A percentile compares a stretch with the other conserved stretches of the same genome.
These are phyloP conservation scores for Melitaea cinxia DNA, from an alignment of 1,140 invertebrate species.

Conservation along the genomic window DNA sequence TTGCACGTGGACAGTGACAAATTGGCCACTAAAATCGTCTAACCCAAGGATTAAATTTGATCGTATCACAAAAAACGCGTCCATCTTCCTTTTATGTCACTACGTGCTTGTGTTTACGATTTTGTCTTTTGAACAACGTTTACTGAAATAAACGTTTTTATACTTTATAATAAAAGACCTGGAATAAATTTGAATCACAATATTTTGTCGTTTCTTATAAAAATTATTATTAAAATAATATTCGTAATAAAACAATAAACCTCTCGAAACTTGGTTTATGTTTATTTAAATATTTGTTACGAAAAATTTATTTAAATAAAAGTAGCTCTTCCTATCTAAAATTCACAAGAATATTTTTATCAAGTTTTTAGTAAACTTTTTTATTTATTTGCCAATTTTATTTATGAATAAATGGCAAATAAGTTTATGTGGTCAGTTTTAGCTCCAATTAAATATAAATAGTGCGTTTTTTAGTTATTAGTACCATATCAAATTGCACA, in stretches of 20 bases:
- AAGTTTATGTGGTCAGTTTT: not conserved
- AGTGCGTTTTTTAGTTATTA: not conserved
- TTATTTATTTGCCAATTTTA: too few species aligned
- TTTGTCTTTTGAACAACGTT: not conserved
- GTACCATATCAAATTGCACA: slow-evolving; percentile 21
- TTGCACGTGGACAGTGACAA: slow-evolving; percentile 30
- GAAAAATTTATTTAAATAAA: too few species aligned
- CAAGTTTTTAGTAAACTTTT: too few species aligned
- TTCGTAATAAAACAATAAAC: too few species aligned
- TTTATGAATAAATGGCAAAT: not conserved
- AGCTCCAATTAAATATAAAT: slow-evolving; percentile 5
- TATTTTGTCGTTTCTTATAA: too few species aligned
- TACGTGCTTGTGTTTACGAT: not conserved
- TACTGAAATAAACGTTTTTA: too few species aligned
- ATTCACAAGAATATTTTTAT: not conserved
- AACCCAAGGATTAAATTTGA: slow-evolving; percentile 16
- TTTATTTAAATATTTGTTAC: too few species aligned
- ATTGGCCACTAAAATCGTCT: slow-evolving; percentile 14
- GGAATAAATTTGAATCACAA: too few species aligned
- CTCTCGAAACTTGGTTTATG: too few species aligned
- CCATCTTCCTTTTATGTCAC: not conserved
- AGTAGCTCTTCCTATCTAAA: too few species aligned
- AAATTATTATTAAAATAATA: too few species aligned
- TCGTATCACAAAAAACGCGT: slow-evolving; percentile 19
- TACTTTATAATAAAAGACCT: too few species aligned